phyloP scores from a whole-genome alignment of 2,113 vertebrate species.

The Numenius arquata region DNA sequence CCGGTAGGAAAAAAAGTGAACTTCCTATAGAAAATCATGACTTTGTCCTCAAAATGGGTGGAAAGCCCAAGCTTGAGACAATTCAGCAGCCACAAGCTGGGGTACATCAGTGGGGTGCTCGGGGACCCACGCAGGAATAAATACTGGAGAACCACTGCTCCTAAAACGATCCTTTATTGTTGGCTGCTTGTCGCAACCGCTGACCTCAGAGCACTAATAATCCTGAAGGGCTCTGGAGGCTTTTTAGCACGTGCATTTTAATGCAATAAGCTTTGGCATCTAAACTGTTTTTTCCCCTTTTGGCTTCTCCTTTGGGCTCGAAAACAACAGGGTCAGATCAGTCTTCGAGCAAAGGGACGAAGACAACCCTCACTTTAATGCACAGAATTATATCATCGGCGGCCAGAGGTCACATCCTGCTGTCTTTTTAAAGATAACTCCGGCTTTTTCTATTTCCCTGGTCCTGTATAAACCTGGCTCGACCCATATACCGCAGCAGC shows the following conservation, averaged over 20 bases:
- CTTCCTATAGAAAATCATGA: not conserved
- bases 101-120: rapidly evolving
- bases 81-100: not conserved
- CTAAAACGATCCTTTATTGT: not conserved
- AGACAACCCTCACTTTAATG: not conserved
- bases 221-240: not conserved
- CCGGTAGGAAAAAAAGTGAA: not conserved
- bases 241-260: not conserved
- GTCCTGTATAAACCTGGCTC: not conserved
- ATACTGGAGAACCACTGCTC: rapidly evolving
- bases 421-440: not conserved
- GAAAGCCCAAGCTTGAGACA: not conserved
- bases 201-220: constrained; percentile 6
- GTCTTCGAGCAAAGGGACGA: not conserved
- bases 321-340: constrained; percentile 1
- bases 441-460: not conserved
- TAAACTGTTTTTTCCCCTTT: not conserved
- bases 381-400: not conserved
- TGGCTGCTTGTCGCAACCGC: not conserved
- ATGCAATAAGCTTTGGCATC: not conserved
- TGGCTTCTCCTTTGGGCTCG: not conserved
- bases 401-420: constrained; percentile 41
- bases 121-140: not conserved
- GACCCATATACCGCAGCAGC: not conserved
- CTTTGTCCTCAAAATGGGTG: not conserved